Conservation (phyloP, 1,140 invertebrate genomes). For the Pantala flavescens region DNA sequence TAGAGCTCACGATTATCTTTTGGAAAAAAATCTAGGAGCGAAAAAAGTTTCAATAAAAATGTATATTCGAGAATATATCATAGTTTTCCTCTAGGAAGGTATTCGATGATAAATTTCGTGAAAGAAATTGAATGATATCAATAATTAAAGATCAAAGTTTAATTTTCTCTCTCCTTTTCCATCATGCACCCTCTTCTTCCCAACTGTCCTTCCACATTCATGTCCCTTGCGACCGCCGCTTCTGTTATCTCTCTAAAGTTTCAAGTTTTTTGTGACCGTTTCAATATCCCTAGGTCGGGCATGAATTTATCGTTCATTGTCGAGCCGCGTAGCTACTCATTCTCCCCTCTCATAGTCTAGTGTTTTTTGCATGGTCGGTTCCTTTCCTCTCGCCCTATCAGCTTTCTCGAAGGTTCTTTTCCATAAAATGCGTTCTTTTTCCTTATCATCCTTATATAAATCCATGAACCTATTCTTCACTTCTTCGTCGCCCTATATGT, state of each 20-base stretch:
- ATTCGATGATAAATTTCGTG: no score
- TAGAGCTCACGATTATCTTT: no score
- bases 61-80: no score
- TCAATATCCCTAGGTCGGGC: neutral
- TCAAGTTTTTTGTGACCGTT: constrained; percentile 3
- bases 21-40: no score
- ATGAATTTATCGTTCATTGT: neutral
- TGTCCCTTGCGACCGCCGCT: no score
- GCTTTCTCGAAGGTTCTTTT: neutral
- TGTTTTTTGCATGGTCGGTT: neutral
- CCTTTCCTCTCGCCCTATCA: neutral
- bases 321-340: neutral
- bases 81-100: no score
- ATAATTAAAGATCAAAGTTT: no score
- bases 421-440: neutral
- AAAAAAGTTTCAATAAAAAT: no score
- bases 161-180: no score
- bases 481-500: neutral
- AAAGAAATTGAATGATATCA: no score
- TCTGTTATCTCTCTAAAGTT: neutral
- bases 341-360: neutral
- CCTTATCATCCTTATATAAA: neutral
- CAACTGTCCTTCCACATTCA: no score
- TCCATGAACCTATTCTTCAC: neutral
- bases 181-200: no score